A percentile compares a stretch with the other conserved stretches of the same genome.
Conservation (phyloP, 2,113 vertebrate genomes). For the Phrynosoma platyrhinos region DNA sequence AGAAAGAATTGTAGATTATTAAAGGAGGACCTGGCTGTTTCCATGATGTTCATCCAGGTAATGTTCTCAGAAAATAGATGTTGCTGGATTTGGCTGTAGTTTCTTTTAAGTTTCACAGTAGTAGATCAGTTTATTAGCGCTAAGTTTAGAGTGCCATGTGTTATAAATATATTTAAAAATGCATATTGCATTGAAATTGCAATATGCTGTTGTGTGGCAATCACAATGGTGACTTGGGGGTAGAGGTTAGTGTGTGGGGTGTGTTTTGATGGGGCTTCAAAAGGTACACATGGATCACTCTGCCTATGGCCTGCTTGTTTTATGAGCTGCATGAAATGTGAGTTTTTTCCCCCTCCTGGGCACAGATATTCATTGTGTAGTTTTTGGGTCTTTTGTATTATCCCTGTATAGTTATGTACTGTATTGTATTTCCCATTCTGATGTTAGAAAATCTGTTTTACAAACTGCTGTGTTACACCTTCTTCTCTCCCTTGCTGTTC, state of each 20-base stretch:
- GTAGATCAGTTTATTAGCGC: conserved; percentile 11
- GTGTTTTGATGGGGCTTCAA: background rate
- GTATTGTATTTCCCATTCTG: background rate
- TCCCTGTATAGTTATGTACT: background rate
- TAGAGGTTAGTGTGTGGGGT: background rate
- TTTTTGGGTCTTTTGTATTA: background rate
- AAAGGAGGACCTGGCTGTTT: background rate
- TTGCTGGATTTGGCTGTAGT: conserved; percentile 28
- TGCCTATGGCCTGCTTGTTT: background rate
- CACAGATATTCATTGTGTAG: background rate
- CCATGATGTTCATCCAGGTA: conserved; percentile 45
- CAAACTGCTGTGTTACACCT: background rate
- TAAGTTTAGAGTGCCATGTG: conserved; percentile 16
- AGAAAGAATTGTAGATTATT: background rate
- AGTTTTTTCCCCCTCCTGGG: background rate
- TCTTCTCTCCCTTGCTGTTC: background rate
- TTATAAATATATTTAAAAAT: background rate
- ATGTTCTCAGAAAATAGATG: conserved; percentile 38
- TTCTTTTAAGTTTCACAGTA: conserved; percentile 45
- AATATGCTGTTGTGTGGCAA: background rate
- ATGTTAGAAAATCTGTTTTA: background rate
- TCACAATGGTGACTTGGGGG: background rate
- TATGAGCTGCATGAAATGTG: background rate
- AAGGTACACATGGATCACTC: background rate
- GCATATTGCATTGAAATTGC: background rate